Conservation (phyloP, 1,140 invertebrate genomes). For the Dreissena polymorpha region DNA sequence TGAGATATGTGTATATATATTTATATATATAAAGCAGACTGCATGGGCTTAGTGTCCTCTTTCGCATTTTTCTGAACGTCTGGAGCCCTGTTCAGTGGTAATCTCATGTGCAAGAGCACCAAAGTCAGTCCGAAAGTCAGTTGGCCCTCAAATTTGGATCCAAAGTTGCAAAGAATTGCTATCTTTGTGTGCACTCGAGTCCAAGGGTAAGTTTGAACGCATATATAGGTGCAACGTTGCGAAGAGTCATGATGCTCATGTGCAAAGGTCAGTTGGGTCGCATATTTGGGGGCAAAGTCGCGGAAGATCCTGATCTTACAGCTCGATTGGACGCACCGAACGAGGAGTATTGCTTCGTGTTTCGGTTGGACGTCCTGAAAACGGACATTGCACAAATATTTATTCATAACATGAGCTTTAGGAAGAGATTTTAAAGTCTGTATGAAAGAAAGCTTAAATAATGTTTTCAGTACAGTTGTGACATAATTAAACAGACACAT, state of each 20-base stretch:
- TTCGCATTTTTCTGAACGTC: no score
- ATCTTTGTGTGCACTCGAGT: not conserved
- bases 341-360: constrained; percentile 74
- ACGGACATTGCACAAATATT: constrained; percentile 4
- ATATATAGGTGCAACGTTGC: not conserved
- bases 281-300: constrained; percentile 71
- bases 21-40: no score
- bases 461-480: no score
- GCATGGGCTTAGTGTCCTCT: no score
- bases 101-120: not conserved
- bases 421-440: no score
- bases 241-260: not conserved
- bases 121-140: constrained; percentile 6
- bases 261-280: constrained; percentile 56
- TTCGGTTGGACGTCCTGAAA: constrained; percentile 62
- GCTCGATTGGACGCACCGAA: constrained; percentile 68
- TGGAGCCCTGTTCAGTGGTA: no score
- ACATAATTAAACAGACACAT: no score
- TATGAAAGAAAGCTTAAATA: no score
- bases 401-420: no score
- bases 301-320: constrained; percentile 59
- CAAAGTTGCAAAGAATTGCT: not conserved
- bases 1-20: no score
- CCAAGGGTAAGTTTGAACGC: not conserved
- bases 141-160: not conserved